A percentile compares a stretch with the other conserved stretches of the same genome.
Conservation (phyloP, 1,140 invertebrate genomes). For the Scaptomyza graminum region DNA sequence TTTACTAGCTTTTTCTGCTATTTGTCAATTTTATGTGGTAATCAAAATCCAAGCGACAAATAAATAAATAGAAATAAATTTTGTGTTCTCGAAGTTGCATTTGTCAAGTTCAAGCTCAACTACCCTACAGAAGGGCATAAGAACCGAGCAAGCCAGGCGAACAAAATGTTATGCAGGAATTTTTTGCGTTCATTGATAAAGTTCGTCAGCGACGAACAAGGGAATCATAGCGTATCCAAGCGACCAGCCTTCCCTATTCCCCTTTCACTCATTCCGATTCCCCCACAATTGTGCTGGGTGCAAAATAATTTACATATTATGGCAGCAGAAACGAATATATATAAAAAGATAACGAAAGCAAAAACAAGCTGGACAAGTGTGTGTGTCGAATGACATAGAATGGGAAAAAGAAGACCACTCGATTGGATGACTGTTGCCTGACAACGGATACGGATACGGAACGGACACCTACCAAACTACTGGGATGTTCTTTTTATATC, state of each 20-base stretch:
- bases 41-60: too few relatives aligned
- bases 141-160: constrained; percentile 2
- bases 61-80: not conserved
- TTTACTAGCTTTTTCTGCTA: too few relatives aligned
- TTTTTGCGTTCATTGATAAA: constrained; percentile 62
- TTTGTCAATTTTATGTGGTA: too few relatives aligned
- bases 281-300: constrained; percentile 40
- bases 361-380: constrained; percentile 3
- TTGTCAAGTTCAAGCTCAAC: not conserved
- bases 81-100: not conserved
- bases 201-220: constrained; percentile 50
- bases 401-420: constrained; percentile 1
- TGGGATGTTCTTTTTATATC: constrained; percentile 23
- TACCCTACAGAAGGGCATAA: not conserved
- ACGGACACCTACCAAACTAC: constrained; percentile 37
- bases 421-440: constrained; percentile 25
- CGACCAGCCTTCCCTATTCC: not conserved
- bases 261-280: too few relatives aligned
- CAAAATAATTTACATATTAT: constrained; percentile 74
- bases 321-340: constrained; percentile 16
- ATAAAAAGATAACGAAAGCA: constrained; percentile 3
- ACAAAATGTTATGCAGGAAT: constrained; percentile 61
- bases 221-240: constrained; percentile 25
- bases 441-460: constrained; percentile 9
- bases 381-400: constrained; percentile 1